Base-by-base conservation (phyloP, 2,888 invertebrate species). In the Lagria hirta region DNA sequence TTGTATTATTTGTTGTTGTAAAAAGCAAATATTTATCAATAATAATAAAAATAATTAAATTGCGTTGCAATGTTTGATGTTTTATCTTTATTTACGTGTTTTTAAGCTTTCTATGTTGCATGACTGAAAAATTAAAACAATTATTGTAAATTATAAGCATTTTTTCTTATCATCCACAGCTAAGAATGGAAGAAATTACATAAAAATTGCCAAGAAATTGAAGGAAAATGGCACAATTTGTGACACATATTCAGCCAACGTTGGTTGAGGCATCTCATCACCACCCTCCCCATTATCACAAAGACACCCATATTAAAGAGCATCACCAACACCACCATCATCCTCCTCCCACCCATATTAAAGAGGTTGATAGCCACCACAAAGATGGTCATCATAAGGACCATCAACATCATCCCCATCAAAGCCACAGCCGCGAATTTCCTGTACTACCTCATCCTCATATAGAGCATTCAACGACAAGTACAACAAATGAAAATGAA, bases 181-280 rank as follows among this genome's bases (percentile, higher is more conserved):
- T 18, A 6, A 18, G 20, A 18, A 18, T 18, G 4, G 20, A 18
- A 18, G 20, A 18, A 18, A 18, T 18, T 18, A 18, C 20, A 18
- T 18, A 5, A 5, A n/a, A n/a, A n/a, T n/a, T n/a, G n/a, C n/a
- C n/a, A n/a, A n/a, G n/a, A n/a, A n/a, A n/a, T n/a, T n/a, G n/a
- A n/a, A 18, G 4, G 4, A 18, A 33, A 49, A 79, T 79, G 79
- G 78, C 79, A 53, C 78, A 79, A 64, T 79, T 79, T 62, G 78
- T 78, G 45, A 78, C 78, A 29, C 77, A 78, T 57, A 78, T 79
- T 54, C 78, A 78, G 62, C 77, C 78, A 20, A 77, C 78, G 14
- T 64, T 79, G 65, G 65, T 78, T 63, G 78, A 79, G 66, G 75
- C 80, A 13, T 75, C 77, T 23, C 78, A 77, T 54, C 78, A 78